Conservation (phyloP, 2,888 invertebrate species). For the Drosophila histrio region DNA sequence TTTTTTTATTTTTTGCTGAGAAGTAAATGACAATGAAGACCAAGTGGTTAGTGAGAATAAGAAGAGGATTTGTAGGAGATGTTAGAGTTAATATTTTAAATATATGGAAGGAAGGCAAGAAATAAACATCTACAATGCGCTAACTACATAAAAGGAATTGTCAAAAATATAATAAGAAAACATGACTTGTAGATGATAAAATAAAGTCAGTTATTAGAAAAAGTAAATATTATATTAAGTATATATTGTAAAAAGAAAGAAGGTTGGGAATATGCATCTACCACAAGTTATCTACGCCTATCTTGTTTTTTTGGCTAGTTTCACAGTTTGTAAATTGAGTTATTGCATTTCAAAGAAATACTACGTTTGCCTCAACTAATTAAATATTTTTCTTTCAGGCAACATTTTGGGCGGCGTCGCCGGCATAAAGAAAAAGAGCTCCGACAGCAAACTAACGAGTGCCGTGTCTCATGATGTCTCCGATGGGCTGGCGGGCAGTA, state of each 20-base stretch:
- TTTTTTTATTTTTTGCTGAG: too few species aligned
- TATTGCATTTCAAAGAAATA: constrained; percentile 14
- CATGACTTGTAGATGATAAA: too few species aligned
- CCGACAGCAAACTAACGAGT: constrained; percentile 85
- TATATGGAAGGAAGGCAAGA: too few species aligned
- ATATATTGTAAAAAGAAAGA: background rate
- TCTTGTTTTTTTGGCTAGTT: too few species aligned
- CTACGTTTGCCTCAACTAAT: background rate
- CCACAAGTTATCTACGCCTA: too few species aligned
- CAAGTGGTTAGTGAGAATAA: background rate
- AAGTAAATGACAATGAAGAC: background rate
- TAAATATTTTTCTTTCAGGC: constrained; percentile 66
- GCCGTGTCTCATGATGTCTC: constrained; percentile 82
- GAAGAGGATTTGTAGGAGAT: background rate
- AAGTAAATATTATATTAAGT: too few species aligned
- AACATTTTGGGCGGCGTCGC: constrained; percentile 87
- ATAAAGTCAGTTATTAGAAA: too few species aligned
- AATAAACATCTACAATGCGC: too few species aligned
- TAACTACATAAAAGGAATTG: too few species aligned
- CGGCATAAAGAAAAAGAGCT: constrained; percentile 86
- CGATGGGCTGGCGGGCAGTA: constrained; percentile 85
- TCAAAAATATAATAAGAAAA: too few species aligned
- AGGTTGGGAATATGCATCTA: background rate
- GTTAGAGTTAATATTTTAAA: background rate
- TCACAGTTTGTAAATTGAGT: constrained; percentile 4